Base-by-base conservation (phyloP, 2,113 vertebrate genomes). In the Terrapene triunguis region DNA sequence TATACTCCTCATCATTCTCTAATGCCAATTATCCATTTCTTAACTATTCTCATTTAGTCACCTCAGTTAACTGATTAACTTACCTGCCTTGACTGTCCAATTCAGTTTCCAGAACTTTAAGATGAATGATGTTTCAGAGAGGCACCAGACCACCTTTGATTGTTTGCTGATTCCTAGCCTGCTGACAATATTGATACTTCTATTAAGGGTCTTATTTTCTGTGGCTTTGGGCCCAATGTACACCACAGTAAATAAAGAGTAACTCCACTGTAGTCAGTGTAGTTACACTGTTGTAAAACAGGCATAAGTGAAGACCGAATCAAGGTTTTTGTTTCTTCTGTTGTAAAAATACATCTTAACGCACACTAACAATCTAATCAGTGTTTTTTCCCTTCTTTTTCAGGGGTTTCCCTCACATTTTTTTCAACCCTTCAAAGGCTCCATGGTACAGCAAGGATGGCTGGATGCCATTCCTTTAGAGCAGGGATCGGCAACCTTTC, bases 1-100 rank as follows among this genome's bases (percentile, higher is more conserved):
- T n/a, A 38, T 38, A 10, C 35, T n/a, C 35, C 54, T 92, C 10
- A 55, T 11, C 84, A 87, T 80, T 38, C 7, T 10, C 38, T 83
- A 54, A 29, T 13, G 1, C 6, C 4, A 1, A 6, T 35, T 48
- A 4, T 8, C 22, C 48, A 47, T 0, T 80, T 95, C 74, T 86
- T 38, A 16, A 44, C 7, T 81, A 90, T 82, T 72, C 42, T 54
- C 90, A 78, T 10, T 27, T 48, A 84, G 55, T 53, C 48, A 69
- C 50, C 53, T 12, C 25, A 85, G 69, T 0, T 84, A 10, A 12
- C 47, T 35, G 57, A 21, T 59, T 29, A 19, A 27, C 32, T 62
- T 44, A 47, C 13, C 42, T 78, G 12, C 4, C 22, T 47, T 47
- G 42, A 78, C 42, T 44, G 44, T 25, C 25, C 53, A 79, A 47